These are phyloP conservation scores for Ammospiza maritima DNA, from an alignment of 2,797 vertebrate species.

Conservation along the genomic window DNA sequence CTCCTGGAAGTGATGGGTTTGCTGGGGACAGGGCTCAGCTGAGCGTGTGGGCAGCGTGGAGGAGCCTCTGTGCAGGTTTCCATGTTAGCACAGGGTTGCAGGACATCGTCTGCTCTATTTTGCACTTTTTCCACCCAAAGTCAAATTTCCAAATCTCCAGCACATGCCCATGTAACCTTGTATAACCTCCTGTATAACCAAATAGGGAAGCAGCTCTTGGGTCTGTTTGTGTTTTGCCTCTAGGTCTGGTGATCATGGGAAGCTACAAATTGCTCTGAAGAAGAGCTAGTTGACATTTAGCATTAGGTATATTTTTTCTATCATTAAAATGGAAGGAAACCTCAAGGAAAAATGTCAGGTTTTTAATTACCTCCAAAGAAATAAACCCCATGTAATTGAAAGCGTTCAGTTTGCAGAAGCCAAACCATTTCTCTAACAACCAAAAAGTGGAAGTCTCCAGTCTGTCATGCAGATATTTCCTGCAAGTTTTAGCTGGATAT, in stretches of 20 bases:
- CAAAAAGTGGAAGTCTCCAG: not conserved
- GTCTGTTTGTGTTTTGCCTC: not conserved
- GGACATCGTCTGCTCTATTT: not conserved
- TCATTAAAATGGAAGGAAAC: not conserved
- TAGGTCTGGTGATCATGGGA: not conserved
- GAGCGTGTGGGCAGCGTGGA: not conserved
- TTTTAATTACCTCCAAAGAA: slow-evolving; percentile 39
- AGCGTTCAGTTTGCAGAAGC: not conserved
- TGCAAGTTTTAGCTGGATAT: not conserved
- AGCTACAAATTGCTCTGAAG: not conserved
- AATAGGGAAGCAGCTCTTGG: not conserved
- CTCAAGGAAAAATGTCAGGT: not conserved
- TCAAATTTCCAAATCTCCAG: not conserved
- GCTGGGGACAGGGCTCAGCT: not conserved
- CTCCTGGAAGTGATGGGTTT: slow-evolving; percentile 43
- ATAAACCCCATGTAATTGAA: not conserved
- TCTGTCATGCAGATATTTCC: not conserved
- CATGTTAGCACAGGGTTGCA: fast-evolving
- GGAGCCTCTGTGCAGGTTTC: not conserved
- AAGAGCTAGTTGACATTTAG: not conserved
- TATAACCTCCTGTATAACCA: not conserved
- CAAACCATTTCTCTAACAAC: not conserved
- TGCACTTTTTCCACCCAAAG: not conserved
- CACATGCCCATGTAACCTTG: not conserved
- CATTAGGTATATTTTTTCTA: not conserved